Evolutionary conservation across 2,888 invertebrate genomes (phyloP).

Genomic region (Lasius fuliginosus): DNA sequence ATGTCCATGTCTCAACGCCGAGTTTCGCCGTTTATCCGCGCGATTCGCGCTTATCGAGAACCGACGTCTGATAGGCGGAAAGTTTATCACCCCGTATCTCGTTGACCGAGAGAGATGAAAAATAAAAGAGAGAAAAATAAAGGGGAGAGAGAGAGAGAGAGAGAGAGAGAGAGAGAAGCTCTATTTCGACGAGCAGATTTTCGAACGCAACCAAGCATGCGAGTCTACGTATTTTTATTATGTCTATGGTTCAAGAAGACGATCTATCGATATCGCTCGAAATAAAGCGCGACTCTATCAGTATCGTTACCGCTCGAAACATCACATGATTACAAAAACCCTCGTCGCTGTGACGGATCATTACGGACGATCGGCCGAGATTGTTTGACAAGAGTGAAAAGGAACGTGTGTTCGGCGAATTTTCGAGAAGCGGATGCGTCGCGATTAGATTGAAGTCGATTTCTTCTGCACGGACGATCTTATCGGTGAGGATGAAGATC

Average conservation of each 20-base stretch:
- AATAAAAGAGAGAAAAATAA: no score
- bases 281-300: neutral
- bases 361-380: neutral
- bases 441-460: slow-evolving; percentile 52
- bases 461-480: neutral
- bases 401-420: neutral
- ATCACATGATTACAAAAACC: slow-evolving; percentile 52
- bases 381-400: neutral
- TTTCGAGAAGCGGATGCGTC: slow-evolving; percentile 3
- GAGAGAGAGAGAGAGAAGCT: no score
- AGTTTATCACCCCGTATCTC: no score
- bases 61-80: neutral
- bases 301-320: neutral
- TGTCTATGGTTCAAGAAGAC: neutral
- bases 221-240: neutral
- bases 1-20: slow-evolving; percentile 61
- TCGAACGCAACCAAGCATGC: neutral
- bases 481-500: slow-evolving; percentile 89
- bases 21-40: slow-evolving; percentile 52
- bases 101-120: no score
- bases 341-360: neutral
- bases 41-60: neutral
- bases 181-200: no score
- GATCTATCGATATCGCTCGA: slow-evolving; percentile 20
- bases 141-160: no score